These are phyloP conservation scores for Hydrozoanthus tunicans DNA, from an alignment of 64 coral and sea anemone genomes.

Conservation along the genomic window DNA sequence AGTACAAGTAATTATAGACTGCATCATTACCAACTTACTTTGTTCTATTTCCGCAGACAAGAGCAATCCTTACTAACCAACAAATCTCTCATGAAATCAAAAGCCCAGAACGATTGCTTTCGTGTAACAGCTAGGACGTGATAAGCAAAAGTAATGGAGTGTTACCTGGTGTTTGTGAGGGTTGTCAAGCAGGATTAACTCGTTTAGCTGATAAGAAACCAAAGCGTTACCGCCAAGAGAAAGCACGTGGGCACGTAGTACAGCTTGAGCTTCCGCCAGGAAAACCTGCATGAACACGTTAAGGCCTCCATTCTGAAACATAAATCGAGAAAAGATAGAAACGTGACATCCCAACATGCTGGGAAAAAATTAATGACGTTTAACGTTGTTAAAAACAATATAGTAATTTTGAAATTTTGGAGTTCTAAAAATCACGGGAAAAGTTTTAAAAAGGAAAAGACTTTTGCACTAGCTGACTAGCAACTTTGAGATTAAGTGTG, in stretches of 20 bases:
- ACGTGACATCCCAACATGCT: too few species aligned
- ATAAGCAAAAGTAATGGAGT: too few species aligned
- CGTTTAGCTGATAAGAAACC: conserved; percentile 87
- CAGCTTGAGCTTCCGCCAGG: conserved; percentile 90
- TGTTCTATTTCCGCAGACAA: too few species aligned
- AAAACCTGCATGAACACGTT: conserved; percentile 98
- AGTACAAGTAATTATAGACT: too few species aligned
- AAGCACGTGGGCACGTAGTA: conserved; percentile 85
- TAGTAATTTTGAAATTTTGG: too few species aligned
- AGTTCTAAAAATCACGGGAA: too few species aligned
- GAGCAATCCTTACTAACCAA: too few species aligned
- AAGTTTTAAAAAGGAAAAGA: neutral
- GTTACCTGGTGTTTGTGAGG: conserved; percentile 96
- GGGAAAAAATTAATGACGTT: neutral
- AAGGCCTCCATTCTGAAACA: conserved; percentile 87
- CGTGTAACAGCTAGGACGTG: too few species aligned
- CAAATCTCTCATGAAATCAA: too few species aligned
- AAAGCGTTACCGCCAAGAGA: conserved; percentile 93
- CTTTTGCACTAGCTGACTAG: neutral
- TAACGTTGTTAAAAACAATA: neutral
- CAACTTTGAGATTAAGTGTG: too few species aligned
- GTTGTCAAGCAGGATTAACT: conserved; percentile 89
- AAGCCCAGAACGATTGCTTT: too few species aligned
- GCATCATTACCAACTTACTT: too few species aligned
- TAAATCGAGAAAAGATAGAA: neutral